Percentiles rank a stretch among this genome's conserved stretches.
These are phyloP conservation scores for Meandrina meandrites DNA, from an alignment of 92 coral and sea anemone genomes.

Conservation along the genomic window DNA sequence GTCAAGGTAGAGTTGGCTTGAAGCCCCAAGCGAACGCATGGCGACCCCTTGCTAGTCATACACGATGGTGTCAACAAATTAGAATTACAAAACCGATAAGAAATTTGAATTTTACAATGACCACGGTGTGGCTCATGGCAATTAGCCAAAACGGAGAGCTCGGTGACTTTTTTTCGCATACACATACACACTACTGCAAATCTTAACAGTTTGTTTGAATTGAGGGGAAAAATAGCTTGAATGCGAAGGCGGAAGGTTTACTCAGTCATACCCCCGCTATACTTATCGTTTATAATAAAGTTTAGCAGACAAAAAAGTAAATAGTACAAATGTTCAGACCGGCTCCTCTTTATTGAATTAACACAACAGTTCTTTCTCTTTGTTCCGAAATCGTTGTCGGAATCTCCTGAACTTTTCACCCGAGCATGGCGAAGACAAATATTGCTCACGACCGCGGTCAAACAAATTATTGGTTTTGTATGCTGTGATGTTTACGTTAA, in stretches of 20 bases:
- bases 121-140: neutral
- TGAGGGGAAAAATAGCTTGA: neutral
- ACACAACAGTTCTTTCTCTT: constrained; percentile 28
- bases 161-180: neutral
- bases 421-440: constrained; percentile 6
- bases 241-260: neutral
- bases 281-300: neutral
- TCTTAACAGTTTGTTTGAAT: neutral
- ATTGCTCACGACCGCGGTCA: constrained; percentile 24
- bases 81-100: constrained; percentile 47
- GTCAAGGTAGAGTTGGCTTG: neutral
- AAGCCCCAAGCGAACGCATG: constrained; percentile 22
- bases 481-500: constrained; percentile 15
- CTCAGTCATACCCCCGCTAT: neutral
- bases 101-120: constrained; percentile 26
- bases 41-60: constrained; percentile 14
- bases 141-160: neutral
- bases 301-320: neutral
- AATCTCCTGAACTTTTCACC: constrained; percentile 18
- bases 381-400: constrained; percentile 4
- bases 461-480: constrained; percentile 22
- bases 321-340: neutral
- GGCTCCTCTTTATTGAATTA: constrained; percentile 24
- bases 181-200: neutral
- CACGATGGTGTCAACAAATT: constrained; percentile 42